Percentiles rank a stretch among this genome's conserved stretches.
Evolutionary conservation across 2,888 invertebrate genomes (phyloP).

Genomic region (Automeris io): DNA sequence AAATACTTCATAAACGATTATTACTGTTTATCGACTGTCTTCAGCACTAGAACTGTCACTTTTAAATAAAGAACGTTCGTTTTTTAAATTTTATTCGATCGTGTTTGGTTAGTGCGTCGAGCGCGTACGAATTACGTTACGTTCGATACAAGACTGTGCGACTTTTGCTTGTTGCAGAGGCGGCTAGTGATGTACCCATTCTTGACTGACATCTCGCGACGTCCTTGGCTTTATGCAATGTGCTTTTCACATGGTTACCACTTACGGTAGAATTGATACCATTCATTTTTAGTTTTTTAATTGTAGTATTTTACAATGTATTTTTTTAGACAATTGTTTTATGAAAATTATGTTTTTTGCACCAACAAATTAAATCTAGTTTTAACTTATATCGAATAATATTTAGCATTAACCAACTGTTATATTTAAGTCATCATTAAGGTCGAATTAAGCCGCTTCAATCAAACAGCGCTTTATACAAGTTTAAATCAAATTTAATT

Average conservation of each 20-base stretch:
- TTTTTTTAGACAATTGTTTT: too few species aligned
- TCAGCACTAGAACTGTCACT: neutral
- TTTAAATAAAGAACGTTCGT: neutral
- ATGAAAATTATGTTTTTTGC: too few species aligned
- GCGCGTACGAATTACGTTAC: conserved; percentile 2
- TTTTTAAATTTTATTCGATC: neutral
- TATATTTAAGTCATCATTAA: too few species aligned
- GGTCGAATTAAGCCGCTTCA: too few species aligned
- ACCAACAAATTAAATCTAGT: too few species aligned
- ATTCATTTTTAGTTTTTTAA: neutral
- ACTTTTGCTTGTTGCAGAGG: conserved; percentile 19
- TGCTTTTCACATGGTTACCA: neutral
- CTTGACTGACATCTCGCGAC: conserved; percentile 12
- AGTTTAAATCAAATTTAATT: too few species aligned
- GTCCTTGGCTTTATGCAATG: neutral
- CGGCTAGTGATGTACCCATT: conserved; percentile 17
- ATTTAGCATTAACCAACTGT: too few species aligned
- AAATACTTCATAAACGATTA: neutral
- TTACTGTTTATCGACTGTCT: neutral
- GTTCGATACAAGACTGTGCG: conserved; percentile 20
- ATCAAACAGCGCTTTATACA: too few species aligned
- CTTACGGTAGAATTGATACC: neutral
- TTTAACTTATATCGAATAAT: too few species aligned
- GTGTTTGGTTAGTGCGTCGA: neutral
- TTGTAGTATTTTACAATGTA: neutral